These are phyloP conservation scores for Netelia fuscicornis DNA, from an alignment of 2,888 invertebrate genomes.

Conservation along the genomic window DNA sequence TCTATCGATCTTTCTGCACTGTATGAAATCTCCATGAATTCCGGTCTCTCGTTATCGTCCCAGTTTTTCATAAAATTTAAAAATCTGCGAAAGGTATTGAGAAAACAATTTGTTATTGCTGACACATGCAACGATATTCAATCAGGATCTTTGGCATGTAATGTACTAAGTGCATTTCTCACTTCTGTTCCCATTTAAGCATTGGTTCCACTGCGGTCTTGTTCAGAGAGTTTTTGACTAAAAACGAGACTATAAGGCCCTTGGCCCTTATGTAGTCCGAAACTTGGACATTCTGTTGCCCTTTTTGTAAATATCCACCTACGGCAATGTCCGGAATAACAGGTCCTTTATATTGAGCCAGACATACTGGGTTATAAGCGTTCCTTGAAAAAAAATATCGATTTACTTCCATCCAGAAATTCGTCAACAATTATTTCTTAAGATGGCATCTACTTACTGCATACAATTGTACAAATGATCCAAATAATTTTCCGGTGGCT, in stretches of 20 bases:
- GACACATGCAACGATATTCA: neutral
- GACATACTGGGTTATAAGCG: constrained; percentile 88
- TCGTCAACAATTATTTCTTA: constrained; percentile 30
- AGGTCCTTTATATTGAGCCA: constrained; percentile 95
- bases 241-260: constrained; percentile 91
- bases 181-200: constrained; percentile 91
- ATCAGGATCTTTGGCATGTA: neutral
- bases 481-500: constrained; percentile 84
- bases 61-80: constrained; percentile 89
- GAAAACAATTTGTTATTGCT: neutral
- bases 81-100: constrained; percentile 84
- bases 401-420: constrained; percentile 58
- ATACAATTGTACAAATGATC: constrained; percentile 86
- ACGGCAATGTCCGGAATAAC: constrained; percentile 93
- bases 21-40: constrained; percentile 90
- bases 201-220: constrained; percentile 87
- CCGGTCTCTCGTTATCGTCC: constrained; percentile 85
- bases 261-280: constrained; percentile 88
- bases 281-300: constrained; percentile 85
- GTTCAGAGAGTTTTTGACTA: constrained; percentile 90
- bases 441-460: constrained; percentile 81
- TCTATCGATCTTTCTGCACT: constrained; percentile 95
- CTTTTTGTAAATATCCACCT: constrained; percentile 90
- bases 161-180: constrained; percentile 61
- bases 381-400: constrained; percentile 83